phyloP scores from a whole-genome alignment of 2,797 vertebrate species.

The Sebastes trivittatus region DNA sequence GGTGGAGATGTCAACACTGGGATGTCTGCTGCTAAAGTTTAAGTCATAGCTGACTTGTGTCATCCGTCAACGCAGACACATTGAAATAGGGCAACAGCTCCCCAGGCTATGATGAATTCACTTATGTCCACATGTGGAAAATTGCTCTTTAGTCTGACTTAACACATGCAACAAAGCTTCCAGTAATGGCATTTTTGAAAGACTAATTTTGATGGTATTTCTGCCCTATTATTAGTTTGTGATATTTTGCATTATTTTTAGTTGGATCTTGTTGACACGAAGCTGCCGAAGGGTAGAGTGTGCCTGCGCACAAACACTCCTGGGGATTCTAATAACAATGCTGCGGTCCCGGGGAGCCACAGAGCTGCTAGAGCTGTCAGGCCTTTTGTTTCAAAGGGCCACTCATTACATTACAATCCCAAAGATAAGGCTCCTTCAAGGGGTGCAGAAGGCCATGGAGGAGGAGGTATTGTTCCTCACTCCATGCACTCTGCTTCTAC shows the following conservation, averaged over 20 bases:
- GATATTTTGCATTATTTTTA: constrained; percentile 13
- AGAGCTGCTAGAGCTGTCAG: constrained; percentile 76
- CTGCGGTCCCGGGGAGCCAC: constrained; percentile 74
- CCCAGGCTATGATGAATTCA: constrained; percentile 36
- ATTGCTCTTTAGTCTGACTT: background rate
- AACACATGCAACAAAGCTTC: background rate
- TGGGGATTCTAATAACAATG: constrained; percentile 81
- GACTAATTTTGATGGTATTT: background rate
- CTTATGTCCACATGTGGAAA: constrained; percentile 12
- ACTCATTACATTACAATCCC: constrained; percentile 83
- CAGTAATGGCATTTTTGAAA: background rate
- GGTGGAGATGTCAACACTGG: constrained; percentile 60
- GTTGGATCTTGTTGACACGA: constrained; percentile 35
- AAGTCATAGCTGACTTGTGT: constrained; percentile 58
- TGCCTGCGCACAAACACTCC: constrained; percentile 77
- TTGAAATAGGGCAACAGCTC: constrained; percentile 53
- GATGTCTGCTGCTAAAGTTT: constrained; percentile 64
- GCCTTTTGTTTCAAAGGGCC: constrained; percentile 81
- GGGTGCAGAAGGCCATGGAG: constrained; percentile 62
- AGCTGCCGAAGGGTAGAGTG: constrained; percentile 61
- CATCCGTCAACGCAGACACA: constrained; percentile 70
- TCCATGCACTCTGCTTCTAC: constrained; percentile 70
- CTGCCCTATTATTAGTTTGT: background rate
- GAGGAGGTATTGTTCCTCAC: constrained; percentile 78
- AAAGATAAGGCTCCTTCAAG: constrained; percentile 77